These are phyloP conservation scores for Apocrypta bakeri DNA, from an alignment of 1,140 invertebrate species.

Conservation along the genomic window DNA sequence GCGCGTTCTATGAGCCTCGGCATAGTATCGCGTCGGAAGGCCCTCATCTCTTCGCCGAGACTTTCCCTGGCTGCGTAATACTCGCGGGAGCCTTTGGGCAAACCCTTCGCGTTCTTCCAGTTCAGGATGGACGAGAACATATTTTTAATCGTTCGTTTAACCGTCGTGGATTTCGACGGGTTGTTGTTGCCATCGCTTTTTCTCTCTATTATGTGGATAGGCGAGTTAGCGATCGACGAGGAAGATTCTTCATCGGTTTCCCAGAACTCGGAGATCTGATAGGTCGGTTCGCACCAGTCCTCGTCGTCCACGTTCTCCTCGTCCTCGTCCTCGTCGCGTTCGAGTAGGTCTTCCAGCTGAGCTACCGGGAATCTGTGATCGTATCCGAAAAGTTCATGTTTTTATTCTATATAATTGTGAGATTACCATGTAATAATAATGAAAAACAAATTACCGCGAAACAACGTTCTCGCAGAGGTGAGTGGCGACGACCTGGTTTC, in stretches of 20 bases:
- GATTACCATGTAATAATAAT: too few species aligned
- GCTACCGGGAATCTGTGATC: neutral
- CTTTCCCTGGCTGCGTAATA: slow-evolving; percentile 43
- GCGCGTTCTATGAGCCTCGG: slow-evolving; percentile 31
- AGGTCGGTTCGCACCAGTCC: neutral
- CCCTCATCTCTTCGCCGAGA: slow-evolving; percentile 49
- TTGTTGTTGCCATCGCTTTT: neutral
- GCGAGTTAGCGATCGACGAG: neutral
- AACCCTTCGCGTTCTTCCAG: slow-evolving; percentile 19
- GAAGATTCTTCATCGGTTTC: too few species aligned
- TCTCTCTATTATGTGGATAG: neutral
- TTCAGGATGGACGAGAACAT: slow-evolving; percentile 46
- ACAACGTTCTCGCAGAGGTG: too few species aligned
- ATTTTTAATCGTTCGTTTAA: slow-evolving; percentile 42
- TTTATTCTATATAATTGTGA: too few species aligned
- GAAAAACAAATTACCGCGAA: too few species aligned
- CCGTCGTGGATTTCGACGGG: neutral
- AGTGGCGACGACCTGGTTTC: neutral
- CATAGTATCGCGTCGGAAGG: slow-evolving; percentile 49
- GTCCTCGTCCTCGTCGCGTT: neutral
- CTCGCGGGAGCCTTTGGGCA: slow-evolving; percentile 45
- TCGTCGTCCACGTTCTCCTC: slow-evolving; percentile 20
- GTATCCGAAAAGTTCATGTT: neutral
- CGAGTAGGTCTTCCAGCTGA: slow-evolving; percentile 5
- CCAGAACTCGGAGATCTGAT: neutral